A percentile compares a stretch with the other conserved stretches of the same genome.
Conservation (phyloP, 2,888 invertebrate species). For the Lochmaea capreae region DNA sequence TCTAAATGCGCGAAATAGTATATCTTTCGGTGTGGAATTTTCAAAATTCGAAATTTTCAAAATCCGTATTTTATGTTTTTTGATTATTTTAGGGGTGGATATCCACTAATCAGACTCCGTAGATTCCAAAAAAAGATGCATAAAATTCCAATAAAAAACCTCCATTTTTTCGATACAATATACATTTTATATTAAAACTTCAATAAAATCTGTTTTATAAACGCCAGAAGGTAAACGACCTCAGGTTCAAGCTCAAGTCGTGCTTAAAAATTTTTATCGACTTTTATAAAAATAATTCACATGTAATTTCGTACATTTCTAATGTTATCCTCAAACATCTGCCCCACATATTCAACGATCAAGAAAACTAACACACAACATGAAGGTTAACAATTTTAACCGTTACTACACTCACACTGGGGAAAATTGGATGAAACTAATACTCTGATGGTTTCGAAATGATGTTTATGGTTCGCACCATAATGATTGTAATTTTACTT, state of each 20-base stretch:
- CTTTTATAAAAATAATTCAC: conserved; percentile 2
- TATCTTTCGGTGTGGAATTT: too few species aligned
- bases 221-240: not conserved
- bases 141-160: too few species aligned
- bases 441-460: conserved; percentile 21
- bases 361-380: conserved; percentile 12
- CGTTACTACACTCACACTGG: not conserved
- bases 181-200: not conserved
- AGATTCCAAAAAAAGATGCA: too few species aligned
- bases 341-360: conserved; percentile 15
- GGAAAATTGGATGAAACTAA: conserved; percentile 19
- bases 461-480: conserved; percentile 17
- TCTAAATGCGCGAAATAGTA: too few species aligned
- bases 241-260: conserved; percentile 1
- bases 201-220: not conserved
- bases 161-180: too few species aligned
- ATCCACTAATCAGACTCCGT: too few species aligned
- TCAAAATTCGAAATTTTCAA: too few species aligned
- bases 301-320: conserved; percentile 6
- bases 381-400: conserved; percentile 18
- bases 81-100: too few species aligned
- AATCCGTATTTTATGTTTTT: too few species aligned
- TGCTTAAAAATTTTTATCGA: not conserved
- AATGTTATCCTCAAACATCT: conserved; percentile 12
- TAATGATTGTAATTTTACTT: conserved; percentile 23